Base-by-base conservation (phyloP, 2,113 vertebrate species). In the Gymnocephalus cernua region DNA sequence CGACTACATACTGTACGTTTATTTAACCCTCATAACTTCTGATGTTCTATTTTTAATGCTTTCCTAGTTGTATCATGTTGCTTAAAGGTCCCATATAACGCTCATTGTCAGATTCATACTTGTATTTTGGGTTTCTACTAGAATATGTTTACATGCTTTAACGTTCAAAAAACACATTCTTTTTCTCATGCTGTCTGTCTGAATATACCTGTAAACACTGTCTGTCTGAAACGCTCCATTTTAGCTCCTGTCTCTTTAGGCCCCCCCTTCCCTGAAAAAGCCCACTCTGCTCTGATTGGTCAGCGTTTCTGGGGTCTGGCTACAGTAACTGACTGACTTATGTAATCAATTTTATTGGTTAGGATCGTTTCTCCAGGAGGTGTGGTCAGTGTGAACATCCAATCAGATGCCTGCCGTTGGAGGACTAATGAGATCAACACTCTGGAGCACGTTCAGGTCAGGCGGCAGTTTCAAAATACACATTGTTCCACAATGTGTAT, bases 391-490 rank as follows among this genome's bases (percentile, higher is more conserved):
- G 65, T 95, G 78, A 82, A 57, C 59, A 87, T 95, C 82, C 89
- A 81, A 45, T 88, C 94, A 62, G 89, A 93, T 0, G 91, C 74
- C 66, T 94, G 92, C 71, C 47, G n/a, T 58, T 91, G 92, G 88
- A 85, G 57, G 71, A 84, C 86, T 65, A 88, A 89, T 88, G 87
- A 91, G 87, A 87, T 95, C 92, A 95, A 93, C 86, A 87, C 51
- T 77, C 89, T 91, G 83, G 94, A 94, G 83, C 91, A 92, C 71
- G 94, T 93, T 50, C 90, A 92, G 92, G 93, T 94, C 35, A 65
- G 90, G 48, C 6, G 1, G n/a, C 16, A 11, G 14, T 23, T 71
- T 56, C 58, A 12, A 50, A 19, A 77, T 21, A 4, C 64, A 53
- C 53, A 48, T 27, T 50, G 14, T 57, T 21, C 1, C 4, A 21